A percentile compares a stretch with the other conserved stretches of the same genome.
Evolutionary conservation across 2,113 vertebrate species (phyloP).

Genomic region (Triplophysa dalaica): DNA sequence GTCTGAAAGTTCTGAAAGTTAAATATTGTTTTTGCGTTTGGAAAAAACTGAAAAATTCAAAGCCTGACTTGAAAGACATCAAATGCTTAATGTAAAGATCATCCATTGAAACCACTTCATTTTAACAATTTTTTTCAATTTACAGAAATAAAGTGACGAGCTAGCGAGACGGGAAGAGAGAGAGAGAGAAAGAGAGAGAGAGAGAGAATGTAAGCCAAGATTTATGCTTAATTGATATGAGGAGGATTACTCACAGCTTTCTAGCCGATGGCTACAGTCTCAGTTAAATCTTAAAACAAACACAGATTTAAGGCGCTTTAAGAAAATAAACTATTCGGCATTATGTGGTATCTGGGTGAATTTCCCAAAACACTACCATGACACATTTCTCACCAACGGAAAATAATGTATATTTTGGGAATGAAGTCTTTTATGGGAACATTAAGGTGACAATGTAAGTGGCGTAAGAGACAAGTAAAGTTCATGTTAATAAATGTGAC

Average conservation of each 20-base stretch:
- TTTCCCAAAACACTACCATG: no score
- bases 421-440: no score
- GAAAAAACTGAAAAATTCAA: not conserved
- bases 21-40: not conserved
- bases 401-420: no score
- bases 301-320: conserved; percentile 30
- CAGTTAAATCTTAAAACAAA: conserved; percentile 48
- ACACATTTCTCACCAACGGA: no score
- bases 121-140: not conserved
- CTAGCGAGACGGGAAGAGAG: not conserved
- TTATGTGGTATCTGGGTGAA: not conserved
- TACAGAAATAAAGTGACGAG: not conserved
- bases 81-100: no score
- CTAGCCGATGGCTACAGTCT: conserved; percentile 41
- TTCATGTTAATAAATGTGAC: no score
- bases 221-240: conserved; percentile 63
- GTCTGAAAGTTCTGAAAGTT: no score
- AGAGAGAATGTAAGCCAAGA: conserved; percentile 26
- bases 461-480: no score
- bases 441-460: no score
- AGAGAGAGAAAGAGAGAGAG: conserved; percentile 22
- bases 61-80: not conserved
- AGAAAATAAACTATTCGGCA: conserved; percentile 19
- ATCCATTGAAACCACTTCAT: not conserved
- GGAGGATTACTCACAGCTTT: conserved; percentile 57